Evolutionary conservation across 2,797 vertebrate species (phyloP).

Genomic region (Tauraco hartlaubi): DNA sequence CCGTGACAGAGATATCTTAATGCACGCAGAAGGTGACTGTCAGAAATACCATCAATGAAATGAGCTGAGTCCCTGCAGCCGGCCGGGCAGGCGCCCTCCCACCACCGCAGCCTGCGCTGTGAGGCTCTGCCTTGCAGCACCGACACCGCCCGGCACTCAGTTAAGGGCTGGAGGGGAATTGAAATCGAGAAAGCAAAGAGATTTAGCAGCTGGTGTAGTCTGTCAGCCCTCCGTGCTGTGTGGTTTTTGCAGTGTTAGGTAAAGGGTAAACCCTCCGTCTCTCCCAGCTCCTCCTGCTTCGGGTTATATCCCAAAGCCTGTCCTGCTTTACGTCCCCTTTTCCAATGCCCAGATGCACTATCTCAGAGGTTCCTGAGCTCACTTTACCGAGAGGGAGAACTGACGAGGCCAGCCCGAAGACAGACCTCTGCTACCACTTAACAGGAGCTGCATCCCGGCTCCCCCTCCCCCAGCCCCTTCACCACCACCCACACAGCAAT

Average conservation of each 20-base stretch:
- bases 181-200: neutral
- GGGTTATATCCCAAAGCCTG: neutral
- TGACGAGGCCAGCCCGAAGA: neutral
- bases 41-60: neutral
- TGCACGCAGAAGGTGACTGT: neutral
- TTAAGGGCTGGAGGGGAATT: neutral
- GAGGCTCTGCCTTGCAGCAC: neutral
- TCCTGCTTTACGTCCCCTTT: neutral
- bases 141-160: neutral
- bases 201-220: neutral
- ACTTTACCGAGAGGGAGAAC: neutral
- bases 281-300: neutral
- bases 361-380: neutral
- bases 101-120: neutral
- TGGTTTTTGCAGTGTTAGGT: neutral
- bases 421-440: constrained; percentile 44
- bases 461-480: constrained; percentile 45
- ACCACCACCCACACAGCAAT: constrained; percentile 66
- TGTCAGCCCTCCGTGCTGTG: neutral
- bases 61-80: neutral
- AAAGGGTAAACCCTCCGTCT: neutral
- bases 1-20: neutral
- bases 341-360: neutral
- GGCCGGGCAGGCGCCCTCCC: neutral
- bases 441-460: neutral